Conservation (phyloP, 35 echinoderm and acorn worm species). For the Heliocidaris tuberculata region DNA sequence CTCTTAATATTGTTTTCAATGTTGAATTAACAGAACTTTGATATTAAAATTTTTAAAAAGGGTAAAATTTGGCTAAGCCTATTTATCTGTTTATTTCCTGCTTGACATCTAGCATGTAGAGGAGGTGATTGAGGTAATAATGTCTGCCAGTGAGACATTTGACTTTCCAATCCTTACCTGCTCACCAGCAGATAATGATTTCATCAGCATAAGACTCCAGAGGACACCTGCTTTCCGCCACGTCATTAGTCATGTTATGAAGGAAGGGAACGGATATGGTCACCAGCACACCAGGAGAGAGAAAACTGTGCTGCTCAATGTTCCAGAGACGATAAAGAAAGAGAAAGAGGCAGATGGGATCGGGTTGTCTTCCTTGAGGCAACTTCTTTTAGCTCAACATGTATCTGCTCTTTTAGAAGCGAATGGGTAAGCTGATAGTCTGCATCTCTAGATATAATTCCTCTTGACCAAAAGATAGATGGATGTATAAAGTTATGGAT, state of each 20-base stretch:
- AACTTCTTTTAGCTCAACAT: conserved; percentile 11
- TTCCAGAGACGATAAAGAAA: background rate
- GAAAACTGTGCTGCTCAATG: background rate
- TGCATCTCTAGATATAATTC: background rate
- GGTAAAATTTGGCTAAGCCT: no score
- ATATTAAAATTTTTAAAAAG: no score
- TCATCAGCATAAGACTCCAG: conserved; percentile 24
- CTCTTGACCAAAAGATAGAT: no score
- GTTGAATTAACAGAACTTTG: no score
- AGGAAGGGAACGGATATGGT: background rate
- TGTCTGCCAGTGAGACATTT: background rate
- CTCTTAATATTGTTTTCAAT: no score
- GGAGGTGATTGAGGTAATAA: background rate
- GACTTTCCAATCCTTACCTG: background rate
- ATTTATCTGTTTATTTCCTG: no score
- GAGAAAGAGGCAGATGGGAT: background rate
- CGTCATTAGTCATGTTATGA: background rate
- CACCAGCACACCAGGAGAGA: background rate
- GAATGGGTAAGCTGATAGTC: background rate
- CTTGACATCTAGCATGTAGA: background rate
- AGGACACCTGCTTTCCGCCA: background rate
- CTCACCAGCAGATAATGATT: background rate
- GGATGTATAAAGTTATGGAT: no score
- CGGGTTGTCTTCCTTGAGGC: background rate
- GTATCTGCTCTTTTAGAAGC: conserved; percentile 19